Evolutionary conservation across 2,797 vertebrate species (phyloP), one percentile per base, ranked within the genome.

Genomic region (Chaetophractus vellerosus): DNA sequence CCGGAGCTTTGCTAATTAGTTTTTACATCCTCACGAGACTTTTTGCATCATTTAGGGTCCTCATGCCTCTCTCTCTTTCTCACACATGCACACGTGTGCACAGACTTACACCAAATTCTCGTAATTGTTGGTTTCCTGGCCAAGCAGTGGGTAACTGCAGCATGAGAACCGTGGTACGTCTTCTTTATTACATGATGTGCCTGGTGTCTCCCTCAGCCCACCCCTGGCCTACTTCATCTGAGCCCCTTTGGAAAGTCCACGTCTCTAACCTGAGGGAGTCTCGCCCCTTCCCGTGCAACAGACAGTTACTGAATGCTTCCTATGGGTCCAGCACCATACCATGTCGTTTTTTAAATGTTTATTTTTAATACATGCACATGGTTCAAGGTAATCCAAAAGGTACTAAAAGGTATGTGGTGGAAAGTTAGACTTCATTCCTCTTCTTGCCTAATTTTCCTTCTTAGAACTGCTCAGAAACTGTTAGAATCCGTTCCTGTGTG

Each of bases 401-500:
- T 78, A 12, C 11, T 36, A 81, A 72, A 66, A 33, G 1, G 81
- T 89, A 28, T 52, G 14, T 16, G 16, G 50, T 52, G 50, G 16
- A 52, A 52, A 52, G 4, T 52, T 14, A 68, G 64, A 50, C 57
- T 91, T 81, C 11, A 0, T 38, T 16, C 61, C 50, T 85, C 15
- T 12, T 0, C 10, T 28, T 6, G 23, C 41, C 31, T 5, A 14
- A 16, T 71, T 82, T 94, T 88, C 52, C 36, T 74, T 55, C 33
- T 83, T 88, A 72, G 50, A 81, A 52, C 45, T 79, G n/a, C 55
- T 88, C 23, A 63, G 31, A 84, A 91, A 75, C 45, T 68, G 69
- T 31, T 36, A 2, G 15, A 28, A 11, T 71, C 21, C 57, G 10
- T 88, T 95, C 64, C 57, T 28, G 0, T 11, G 9, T 83, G 41